A percentile compares a stretch with the other conserved stretches of the same genome.
Conservation (phyloP, 2,888 invertebrate species). For the Suillia variegata region DNA sequence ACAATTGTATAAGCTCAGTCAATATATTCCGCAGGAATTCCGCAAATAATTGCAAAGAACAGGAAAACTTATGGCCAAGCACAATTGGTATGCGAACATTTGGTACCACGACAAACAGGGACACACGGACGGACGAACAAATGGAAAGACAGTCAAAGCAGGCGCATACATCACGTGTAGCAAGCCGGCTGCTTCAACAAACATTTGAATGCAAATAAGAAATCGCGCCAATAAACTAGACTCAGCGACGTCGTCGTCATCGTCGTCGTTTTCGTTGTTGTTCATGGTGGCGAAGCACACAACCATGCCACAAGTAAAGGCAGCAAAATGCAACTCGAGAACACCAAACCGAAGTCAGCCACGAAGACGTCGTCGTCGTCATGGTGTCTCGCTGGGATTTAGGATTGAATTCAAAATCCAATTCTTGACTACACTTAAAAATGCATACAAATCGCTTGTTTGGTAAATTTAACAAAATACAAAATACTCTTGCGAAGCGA, state of each 20-base stretch:
- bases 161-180: constrained; percentile 47
- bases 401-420: constrained; percentile 32
- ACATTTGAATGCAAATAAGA: constrained; percentile 55
- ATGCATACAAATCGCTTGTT: constrained; percentile 57
- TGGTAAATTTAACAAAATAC: constrained; percentile 49
- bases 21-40: constrained; percentile 54
- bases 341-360: neutral
- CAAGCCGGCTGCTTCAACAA: constrained; percentile 26
- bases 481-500: neutral
- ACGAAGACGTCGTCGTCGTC: constrained; percentile 44
- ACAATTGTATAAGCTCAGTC: constrained; percentile 37
- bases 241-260: constrained; percentile 45
- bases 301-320: too few species aligned
- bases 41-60: constrained; percentile 50
- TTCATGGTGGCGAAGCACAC: too few species aligned
- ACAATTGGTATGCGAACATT: constrained; percentile 38
- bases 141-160: constrained; percentile 2
- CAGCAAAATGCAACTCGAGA: constrained; percentile 13
- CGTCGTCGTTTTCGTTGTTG: constrained; percentile 19
- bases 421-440: constrained; percentile 24
- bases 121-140: neutral
- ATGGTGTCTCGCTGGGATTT: constrained; percentile 55
- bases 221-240: constrained; percentile 58
- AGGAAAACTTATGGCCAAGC: constrained; percentile 42
- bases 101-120: neutral